Evolutionary conservation across 2,888 invertebrate species (phyloP).

Genomic region (Acrobasis repandana): DNA sequence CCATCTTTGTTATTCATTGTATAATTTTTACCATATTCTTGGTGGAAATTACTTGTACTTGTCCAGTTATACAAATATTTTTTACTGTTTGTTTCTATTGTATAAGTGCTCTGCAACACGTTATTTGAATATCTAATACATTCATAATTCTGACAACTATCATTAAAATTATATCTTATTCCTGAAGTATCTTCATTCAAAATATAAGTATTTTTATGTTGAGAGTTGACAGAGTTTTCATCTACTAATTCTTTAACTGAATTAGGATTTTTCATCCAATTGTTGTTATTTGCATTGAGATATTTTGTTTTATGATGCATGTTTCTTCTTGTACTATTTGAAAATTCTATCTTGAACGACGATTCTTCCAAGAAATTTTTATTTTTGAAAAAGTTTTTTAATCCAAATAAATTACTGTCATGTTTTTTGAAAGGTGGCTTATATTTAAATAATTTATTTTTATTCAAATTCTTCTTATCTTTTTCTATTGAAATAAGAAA

Average conservation of each 20-base stretch:
- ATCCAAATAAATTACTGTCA: neutral
- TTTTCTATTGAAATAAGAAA: slow-evolving; percentile 34
- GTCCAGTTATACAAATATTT: neutral
- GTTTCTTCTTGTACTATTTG: slow-evolving; percentile 29
- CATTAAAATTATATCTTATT: neutral
- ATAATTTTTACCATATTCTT: slow-evolving; percentile 9
- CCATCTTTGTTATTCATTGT: slow-evolving; percentile 17
- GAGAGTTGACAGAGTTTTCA: neutral
- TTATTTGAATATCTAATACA: neutral
- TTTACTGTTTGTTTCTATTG: slow-evolving; percentile 9
- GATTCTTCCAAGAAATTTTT: slow-evolving; percentile 31
- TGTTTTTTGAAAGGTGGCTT: neutral
- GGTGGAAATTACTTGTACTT: neutral
- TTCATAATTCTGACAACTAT: neutral
- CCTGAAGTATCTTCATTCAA: neutral
- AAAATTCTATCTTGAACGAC: slow-evolving; percentile 46
- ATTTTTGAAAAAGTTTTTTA: slow-evolving; percentile 20
- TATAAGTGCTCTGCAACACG: slow-evolving; percentile 1
- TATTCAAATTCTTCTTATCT: slow-evolving; percentile 22
- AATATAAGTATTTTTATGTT: slow-evolving; percentile 6
- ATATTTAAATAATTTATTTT: slow-evolving; percentile 12
- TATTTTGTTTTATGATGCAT: neutral
- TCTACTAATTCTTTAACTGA: neutral
- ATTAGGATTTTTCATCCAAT: neutral
- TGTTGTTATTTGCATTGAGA: neutral